Base-by-base conservation (phyloP, 1,140 invertebrate species). In the Teleopsis dalmanni region DNA sequence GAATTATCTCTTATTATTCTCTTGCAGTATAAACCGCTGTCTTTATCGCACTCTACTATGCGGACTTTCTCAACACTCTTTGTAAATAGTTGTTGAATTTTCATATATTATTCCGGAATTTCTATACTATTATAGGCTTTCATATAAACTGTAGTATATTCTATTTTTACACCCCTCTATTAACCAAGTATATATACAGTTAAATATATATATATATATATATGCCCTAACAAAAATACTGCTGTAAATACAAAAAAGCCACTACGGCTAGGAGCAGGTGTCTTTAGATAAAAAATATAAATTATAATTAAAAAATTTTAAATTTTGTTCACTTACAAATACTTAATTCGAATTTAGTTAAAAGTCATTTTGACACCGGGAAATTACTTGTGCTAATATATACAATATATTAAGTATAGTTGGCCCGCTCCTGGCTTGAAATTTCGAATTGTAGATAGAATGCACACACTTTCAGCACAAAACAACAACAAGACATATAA, bases 41-140 rank as follows among this genome's bases (percentile, higher is more conserved):
- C 13, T 37, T 37, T 37, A 7, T 37, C 35, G 7, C 35, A 37
- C 35, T 14, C 11, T 42, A 26, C 23, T 27, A 18, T 26, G 11
- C 13, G 9, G 29, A 31, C 18, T 43, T 36, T 29, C 2, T 43
- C 18, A 14, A 14, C 10, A 46, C 19, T 18, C 29, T 44, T 53
- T 60, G 58, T 66, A 63, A 51, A 66, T 67, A 67, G 52, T 47
- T n/a, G n/a, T 54, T 62, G 67, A 67, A 67, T 56, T 67, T 67
- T 67, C 64, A 43, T 59, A 36, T 55, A 58, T 67, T 67, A 64
- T 67, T 67, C 64, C 64, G 64, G 64, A 67, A 67, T 67, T 67
- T 59, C 51, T 52, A 48, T 52, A 35, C 13, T 29, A 8, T 29
- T 29, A 29, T 8, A 29, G 7, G 13, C 27, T 29, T 7, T 29